Evolutionary conservation across 2,113 vertebrate genomes (phyloP).

Genomic region (Gavia stellata): DNA sequence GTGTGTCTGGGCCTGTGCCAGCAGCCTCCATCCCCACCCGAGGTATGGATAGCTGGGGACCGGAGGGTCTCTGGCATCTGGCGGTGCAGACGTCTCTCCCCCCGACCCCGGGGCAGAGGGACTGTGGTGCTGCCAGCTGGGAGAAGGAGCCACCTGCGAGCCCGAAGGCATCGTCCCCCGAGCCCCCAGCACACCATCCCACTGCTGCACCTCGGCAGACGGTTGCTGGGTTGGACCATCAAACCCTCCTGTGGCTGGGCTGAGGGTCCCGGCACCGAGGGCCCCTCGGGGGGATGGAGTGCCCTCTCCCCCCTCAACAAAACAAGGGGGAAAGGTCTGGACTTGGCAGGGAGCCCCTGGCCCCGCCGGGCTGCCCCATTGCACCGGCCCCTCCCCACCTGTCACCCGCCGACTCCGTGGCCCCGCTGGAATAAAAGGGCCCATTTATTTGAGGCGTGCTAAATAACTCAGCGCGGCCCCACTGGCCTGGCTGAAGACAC

Average conservation of each 20-base stretch:
- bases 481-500: background rate
- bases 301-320: too few relatives aligned
- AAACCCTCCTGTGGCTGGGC: background rate
- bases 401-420: background rate
- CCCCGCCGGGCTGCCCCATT: background rate
- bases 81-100: background rate
- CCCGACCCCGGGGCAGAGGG: background rate
- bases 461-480: background rate
- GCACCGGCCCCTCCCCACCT: slow-evolving; percentile 4
- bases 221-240: background rate
- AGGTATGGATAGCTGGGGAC: background rate
- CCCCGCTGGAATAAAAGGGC: slow-evolving; percentile 24
- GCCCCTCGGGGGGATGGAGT: accelerated
- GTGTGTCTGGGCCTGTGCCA: too few relatives aligned
- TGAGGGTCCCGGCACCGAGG: background rate
- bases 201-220: accelerated
- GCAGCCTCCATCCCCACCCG: background rate
- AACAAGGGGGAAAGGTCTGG: background rate
- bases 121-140: background rate
- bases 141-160: background rate
- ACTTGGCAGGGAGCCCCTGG: background rate
- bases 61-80: background rate
- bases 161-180: accelerated
- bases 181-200: background rate
- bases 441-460: slow-evolving; percentile 17